A percentile compares a stretch with the other conserved stretches of the same genome.
Evolutionary conservation across 1,140 invertebrate species (phyloP).

Genomic region (Aporrectodea caliginosa): DNA sequence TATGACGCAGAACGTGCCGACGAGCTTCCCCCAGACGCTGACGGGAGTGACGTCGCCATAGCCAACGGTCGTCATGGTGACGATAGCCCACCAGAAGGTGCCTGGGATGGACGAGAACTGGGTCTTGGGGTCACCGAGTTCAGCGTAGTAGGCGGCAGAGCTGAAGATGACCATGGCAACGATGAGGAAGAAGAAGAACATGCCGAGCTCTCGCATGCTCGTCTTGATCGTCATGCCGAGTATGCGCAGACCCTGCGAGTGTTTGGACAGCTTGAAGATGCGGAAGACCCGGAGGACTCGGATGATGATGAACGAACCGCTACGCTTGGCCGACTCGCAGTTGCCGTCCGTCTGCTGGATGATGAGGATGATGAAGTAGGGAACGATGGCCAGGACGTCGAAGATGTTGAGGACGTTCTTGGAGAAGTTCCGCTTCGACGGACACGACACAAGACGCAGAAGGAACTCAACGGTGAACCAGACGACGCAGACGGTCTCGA

Average conservation of each 20-base stretch:
- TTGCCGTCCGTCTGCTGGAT: slow-evolving; percentile 41
- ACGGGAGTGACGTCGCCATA: slow-evolving; percentile 63
- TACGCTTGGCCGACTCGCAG: slow-evolving; percentile 30
- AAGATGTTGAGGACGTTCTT: slow-evolving; percentile 96
- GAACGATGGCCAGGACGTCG: slow-evolving; percentile 96
- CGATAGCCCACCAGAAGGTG: slow-evolving; percentile 93
- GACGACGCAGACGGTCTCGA: slow-evolving; percentile 56
- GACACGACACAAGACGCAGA: slow-evolving; percentile 46
- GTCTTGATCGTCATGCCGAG: slow-evolving; percentile 44
- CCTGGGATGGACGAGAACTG: slow-evolving; percentile 72
- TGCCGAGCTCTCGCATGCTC: slow-evolving; percentile 33
- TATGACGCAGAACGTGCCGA: slow-evolving; percentile 34
- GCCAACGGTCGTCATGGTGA: slow-evolving; percentile 94
- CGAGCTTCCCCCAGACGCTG: slow-evolving; percentile 34
- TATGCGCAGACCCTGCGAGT: slow-evolving; percentile 38
- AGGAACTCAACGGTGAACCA: slow-evolving; percentile 55
- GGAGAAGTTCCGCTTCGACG: slow-evolving; percentile 53
- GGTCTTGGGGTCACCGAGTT: slow-evolving; percentile 29
- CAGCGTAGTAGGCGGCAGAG: slow-evolving; percentile 38
- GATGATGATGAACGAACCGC: slow-evolving; percentile 46
- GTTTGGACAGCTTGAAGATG: slow-evolving; percentile 52
- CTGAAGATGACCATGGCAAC: slow-evolving; percentile 38
- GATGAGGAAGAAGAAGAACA: slow-evolving; percentile 37
- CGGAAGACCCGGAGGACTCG: slow-evolving; percentile 50
- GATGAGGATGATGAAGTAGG: slow-evolving; percentile 97